These are phyloP conservation scores for Halocynthia aurantium DNA, from an alignment of 23 tunicate genomes.

Conservation along the genomic window DNA sequence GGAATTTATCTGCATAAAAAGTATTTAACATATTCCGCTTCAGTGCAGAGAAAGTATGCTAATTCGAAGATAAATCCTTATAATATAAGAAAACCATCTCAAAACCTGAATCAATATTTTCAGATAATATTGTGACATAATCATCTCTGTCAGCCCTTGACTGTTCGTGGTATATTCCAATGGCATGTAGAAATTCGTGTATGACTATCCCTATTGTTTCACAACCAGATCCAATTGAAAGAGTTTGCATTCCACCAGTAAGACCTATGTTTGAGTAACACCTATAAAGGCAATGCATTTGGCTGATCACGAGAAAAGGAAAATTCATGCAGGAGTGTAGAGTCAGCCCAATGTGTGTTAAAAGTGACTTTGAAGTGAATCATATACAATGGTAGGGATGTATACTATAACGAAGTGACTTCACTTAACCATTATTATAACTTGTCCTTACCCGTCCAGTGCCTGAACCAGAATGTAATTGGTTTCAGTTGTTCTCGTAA, in stretches of 20 bases:
- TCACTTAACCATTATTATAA: not conserved
- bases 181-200: constrained; percentile 19
- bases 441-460: constrained; percentile 37
- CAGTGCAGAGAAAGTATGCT: too few species aligned
- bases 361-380: too few species aligned
- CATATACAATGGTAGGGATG: too few species aligned
- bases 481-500: constrained; percentile 46
- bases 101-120: constrained; percentile 3
- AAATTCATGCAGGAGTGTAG: too few species aligned
- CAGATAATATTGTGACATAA: constrained; percentile 3
- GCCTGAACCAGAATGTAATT: constrained; percentile 42
- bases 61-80: too few species aligned
- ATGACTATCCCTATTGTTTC: constrained; percentile 9
- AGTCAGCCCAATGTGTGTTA: too few species aligned
- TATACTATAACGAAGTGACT: not conserved
- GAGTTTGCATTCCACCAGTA: constrained; percentile 11
- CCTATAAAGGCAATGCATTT: not conserved
- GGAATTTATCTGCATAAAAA: too few species aligned
- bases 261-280: constrained; percentile 18
- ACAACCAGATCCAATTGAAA: constrained; percentile 15
- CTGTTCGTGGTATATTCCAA: constrained; percentile 24
- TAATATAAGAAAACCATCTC: too few species aligned
- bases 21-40: too few species aligned
- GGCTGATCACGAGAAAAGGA: too few species aligned
- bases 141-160: constrained; percentile 19